Conservation (phyloP, 2,113 vertebrate species). For the Macaca fascicularis region DNA sequence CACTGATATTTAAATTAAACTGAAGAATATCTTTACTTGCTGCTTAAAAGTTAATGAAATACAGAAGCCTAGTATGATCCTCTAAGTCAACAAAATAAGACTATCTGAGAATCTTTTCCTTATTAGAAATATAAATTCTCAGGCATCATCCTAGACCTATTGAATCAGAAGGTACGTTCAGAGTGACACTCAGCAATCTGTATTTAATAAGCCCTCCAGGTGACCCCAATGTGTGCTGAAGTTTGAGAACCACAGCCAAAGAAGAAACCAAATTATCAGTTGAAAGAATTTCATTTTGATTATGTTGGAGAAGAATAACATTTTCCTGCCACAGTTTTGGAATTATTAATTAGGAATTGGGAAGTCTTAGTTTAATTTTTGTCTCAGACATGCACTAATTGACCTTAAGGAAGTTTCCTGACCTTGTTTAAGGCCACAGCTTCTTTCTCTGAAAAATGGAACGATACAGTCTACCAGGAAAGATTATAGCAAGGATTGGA, state of each 20-base stretch:
- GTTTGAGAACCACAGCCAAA: neutral
- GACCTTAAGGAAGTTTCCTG: neutral
- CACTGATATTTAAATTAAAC: slow-evolving; percentile 7
- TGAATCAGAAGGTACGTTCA: neutral
- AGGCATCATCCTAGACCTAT: neutral
- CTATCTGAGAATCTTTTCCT: neutral
- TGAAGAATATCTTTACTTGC: neutral
- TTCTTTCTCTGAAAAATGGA: neutral
- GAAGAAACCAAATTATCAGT: neutral
- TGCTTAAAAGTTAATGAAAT: neutral
- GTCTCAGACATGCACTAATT: neutral
- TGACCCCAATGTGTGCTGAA: neutral
- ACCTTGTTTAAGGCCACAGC: neutral
- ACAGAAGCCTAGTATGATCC: neutral
- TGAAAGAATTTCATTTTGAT: neutral
- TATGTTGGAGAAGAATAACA: neutral
- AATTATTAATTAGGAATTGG: neutral
- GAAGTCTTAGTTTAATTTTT: neutral
- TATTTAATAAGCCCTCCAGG: neutral
- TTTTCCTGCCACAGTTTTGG: neutral
- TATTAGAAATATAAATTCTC: neutral
- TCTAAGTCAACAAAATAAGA: neutral
- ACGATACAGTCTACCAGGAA: neutral
- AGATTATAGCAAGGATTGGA: neutral
- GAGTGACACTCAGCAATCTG: neutral